A percentile compares a stretch with the other conserved stretches of the same genome.
These are phyloP conservation scores for Oligia latruncula DNA, from an alignment of 2,888 invertebrate genomes.

Conservation along the genomic window DNA sequence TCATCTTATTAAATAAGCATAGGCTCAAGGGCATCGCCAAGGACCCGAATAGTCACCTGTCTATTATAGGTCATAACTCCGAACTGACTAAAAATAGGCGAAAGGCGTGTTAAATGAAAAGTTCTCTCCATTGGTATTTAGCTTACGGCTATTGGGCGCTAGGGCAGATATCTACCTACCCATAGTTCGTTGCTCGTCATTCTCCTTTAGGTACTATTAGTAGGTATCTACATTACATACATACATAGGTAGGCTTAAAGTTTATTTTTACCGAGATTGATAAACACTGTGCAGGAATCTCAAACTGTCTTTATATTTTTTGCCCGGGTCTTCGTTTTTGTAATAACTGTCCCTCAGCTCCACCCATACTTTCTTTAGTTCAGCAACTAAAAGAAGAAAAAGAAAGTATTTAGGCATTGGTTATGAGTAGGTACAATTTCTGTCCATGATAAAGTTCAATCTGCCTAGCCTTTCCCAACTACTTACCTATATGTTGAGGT, in stretches of 20 bases:
- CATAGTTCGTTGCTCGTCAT: background rate
- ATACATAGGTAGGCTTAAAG: background rate
- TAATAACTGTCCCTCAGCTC: slow-evolving; percentile 42
- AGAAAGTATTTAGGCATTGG: background rate
- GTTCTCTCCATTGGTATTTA: background rate
- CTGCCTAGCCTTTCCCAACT: background rate
- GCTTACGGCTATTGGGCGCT: background rate
- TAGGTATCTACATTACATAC: background rate
- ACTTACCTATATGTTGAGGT: no score
- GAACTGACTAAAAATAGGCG: background rate
- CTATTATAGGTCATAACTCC: background rate
- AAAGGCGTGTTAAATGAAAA: background rate
- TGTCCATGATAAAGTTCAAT: background rate
- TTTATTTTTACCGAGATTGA: slow-evolving; percentile 37
- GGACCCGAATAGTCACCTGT: background rate
- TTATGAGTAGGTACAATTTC: background rate
- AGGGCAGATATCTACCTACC: background rate
- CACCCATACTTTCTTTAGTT: slow-evolving; percentile 28
- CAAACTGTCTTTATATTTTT: slow-evolving; percentile 38
- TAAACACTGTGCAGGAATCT: slow-evolving; percentile 43
- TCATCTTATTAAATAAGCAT: background rate
- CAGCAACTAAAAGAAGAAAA: slow-evolving; percentile 39
- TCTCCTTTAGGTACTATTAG: background rate
- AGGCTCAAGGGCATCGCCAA: background rate
- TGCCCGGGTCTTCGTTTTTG: slow-evolving; percentile 48